phyloP scores from a whole-genome alignment of 2,888 invertebrate species.

The Xylophagus ater region DNA sequence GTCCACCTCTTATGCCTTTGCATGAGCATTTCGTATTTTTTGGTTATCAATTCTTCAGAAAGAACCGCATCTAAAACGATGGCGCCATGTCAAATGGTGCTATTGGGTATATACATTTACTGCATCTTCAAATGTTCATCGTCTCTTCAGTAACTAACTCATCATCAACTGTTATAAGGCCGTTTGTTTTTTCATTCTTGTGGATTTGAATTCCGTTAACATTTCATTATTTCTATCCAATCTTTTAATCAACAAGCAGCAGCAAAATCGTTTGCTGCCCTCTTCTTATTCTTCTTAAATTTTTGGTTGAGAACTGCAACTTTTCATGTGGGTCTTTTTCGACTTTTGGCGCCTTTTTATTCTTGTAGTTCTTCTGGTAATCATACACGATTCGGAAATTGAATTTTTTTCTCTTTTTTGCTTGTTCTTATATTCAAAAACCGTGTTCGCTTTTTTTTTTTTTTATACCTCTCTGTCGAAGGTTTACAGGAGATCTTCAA shows the following conservation, averaged over 20 bases:
- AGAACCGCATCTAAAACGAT: conserved; percentile 39
- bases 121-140: conserved; percentile 1
- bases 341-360: neutral
- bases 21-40: no score
- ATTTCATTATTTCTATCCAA: no score
- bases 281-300: no score
- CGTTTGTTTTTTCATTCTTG: neutral
- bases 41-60: conserved; percentile 36
- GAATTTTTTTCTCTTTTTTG: conserved; percentile 2
- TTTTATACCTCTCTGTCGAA: neutral
- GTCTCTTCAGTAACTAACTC: neutral
- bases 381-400: conserved; percentile 10
- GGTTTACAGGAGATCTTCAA: neutral
- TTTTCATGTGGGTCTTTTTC: no score
- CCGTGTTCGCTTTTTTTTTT: neutral
- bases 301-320: no score
- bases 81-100: conserved; percentile 38
- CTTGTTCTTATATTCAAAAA: neutral
- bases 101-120: conserved; percentile 31
- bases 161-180: neutral
- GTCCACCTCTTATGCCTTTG: no score
- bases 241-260: neutral
- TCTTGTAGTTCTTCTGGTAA: conserved; percentile 2
- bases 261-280: neutral
- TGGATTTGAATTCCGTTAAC: neutral